Conservation (phyloP, 1,140 invertebrate species). For the Drosophila ambigua region DNA sequence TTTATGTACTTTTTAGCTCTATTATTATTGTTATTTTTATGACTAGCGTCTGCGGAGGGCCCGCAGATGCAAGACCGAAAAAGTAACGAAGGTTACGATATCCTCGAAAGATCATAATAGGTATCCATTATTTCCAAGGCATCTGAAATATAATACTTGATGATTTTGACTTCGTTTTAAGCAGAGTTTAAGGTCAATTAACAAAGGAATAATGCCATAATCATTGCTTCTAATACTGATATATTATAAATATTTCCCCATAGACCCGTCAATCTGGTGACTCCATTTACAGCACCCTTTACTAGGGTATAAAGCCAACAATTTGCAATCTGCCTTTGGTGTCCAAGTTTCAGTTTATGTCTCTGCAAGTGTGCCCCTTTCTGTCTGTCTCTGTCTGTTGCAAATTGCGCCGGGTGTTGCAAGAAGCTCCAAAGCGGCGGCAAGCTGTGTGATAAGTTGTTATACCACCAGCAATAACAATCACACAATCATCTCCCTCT, state of each 20-base stretch:
- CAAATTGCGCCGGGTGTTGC: slow-evolving; percentile 49
- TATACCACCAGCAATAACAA: slow-evolving; percentile 34
- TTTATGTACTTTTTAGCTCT: slow-evolving; percentile 51
- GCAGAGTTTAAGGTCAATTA: too few species aligned
- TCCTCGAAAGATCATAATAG: neutral
- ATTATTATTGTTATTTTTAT: slow-evolving; percentile 43
- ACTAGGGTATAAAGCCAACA: slow-evolving; percentile 10
- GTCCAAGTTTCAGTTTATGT: slow-evolving; percentile 11
- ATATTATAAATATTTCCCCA: too few species aligned
- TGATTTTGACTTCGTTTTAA: neutral
- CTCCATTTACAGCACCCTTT: neutral
- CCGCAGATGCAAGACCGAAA: neutral
- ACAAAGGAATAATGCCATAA: too few species aligned
- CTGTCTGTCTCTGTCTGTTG: slow-evolving; percentile 7
- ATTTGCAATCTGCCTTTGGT: slow-evolving; percentile 8
- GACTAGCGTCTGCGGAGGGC: neutral
- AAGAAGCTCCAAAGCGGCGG: slow-evolving; percentile 31
- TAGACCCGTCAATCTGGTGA: neutral
- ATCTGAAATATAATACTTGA: too few species aligned
- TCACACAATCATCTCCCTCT: slow-evolving; percentile 32
- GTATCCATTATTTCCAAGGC: too few species aligned
- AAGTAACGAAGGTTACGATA: neutral
- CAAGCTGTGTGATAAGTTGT: slow-evolving; percentile 48
- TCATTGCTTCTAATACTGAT: too few species aligned
- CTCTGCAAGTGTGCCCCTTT: neutral